Conservation (phyloP, 2,113 vertebrate genomes). For the Guaruba guarouba region DNA sequence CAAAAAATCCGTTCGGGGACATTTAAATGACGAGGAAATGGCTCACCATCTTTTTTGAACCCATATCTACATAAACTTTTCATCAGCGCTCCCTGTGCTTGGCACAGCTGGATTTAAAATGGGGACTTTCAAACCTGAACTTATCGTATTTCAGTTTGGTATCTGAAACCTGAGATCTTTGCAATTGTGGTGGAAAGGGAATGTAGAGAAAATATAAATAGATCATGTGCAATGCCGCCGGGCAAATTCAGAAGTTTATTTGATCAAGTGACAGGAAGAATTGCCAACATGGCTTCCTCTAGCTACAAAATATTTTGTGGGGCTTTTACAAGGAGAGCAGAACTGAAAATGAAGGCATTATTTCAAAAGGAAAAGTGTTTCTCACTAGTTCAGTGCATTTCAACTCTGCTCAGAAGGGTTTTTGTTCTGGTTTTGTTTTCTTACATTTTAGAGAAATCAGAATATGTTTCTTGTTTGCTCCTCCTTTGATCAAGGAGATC, state of each 20-base stretch:
- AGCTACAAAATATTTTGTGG: neutral
- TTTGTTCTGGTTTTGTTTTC: neutral
- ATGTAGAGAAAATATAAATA: neutral
- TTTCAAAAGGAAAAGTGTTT: slow-evolving; percentile 11
- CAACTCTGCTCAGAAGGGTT: neutral
- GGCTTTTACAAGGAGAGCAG: slow-evolving; percentile 1
- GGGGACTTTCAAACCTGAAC: neutral
- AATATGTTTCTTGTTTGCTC: slow-evolving; percentile 47
- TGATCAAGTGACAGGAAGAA: slow-evolving; percentile 40
- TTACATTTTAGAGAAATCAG: slow-evolving; percentile 30
- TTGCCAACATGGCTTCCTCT: slow-evolving; percentile 50
- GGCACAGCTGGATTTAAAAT: neutral
- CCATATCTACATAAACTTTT: neutral
- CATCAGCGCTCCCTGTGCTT: neutral
- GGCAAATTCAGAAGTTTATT: slow-evolving; percentile 20
- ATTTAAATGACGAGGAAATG: neutral
- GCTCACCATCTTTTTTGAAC: neutral
- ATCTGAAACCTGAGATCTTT: slow-evolving; percentile 4
- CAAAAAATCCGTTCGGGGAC: neutral
- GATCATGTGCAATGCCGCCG: neutral
- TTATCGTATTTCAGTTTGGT: neutral
- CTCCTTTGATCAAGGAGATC: slow-evolving; percentile 37
- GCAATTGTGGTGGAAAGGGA: neutral
- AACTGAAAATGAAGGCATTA: slow-evolving; percentile 26
- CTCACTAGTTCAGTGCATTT: neutral